phyloP scores from a whole-genome alignment of 2,113 vertebrate species.

The Aegithalos caudatus region DNA sequence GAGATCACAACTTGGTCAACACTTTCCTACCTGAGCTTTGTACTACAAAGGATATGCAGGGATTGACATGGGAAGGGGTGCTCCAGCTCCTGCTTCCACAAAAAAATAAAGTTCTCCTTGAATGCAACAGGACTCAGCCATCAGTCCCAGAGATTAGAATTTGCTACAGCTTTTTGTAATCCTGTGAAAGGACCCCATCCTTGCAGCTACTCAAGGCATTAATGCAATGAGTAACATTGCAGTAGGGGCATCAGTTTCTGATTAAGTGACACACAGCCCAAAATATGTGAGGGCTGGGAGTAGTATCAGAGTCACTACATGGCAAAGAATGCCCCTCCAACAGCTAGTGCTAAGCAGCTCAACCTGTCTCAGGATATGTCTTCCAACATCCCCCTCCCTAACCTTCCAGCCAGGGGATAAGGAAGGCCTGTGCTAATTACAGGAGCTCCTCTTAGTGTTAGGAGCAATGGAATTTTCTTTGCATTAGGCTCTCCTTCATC shows the following conservation, averaged over 20 bases:
- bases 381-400: rapidly evolving
- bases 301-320: neutral
- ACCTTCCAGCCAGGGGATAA: neutral
- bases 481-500: neutral
- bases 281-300: neutral
- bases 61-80: neutral
- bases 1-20: neutral
- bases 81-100: neutral
- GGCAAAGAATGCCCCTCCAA: neutral
- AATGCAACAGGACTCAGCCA: neutral
- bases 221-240: neutral
- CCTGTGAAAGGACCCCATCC: neutral
- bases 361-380: rapidly evolving
- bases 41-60: neutral
- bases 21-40: neutral
- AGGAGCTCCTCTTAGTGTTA: rapidly evolving
- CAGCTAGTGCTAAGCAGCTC: neutral
- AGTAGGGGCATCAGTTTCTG: neutral
- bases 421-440: neutral
- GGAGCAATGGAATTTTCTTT: neutral
- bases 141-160: neutral
- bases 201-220: neutral
- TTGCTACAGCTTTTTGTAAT: neutral
- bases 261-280: neutral
- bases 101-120: neutral